Evolutionary conservation across 1,140 invertebrate genomes (phyloP), one percentile per base, ranked within the genome.

Genomic region (Bombus waltoni): DNA sequence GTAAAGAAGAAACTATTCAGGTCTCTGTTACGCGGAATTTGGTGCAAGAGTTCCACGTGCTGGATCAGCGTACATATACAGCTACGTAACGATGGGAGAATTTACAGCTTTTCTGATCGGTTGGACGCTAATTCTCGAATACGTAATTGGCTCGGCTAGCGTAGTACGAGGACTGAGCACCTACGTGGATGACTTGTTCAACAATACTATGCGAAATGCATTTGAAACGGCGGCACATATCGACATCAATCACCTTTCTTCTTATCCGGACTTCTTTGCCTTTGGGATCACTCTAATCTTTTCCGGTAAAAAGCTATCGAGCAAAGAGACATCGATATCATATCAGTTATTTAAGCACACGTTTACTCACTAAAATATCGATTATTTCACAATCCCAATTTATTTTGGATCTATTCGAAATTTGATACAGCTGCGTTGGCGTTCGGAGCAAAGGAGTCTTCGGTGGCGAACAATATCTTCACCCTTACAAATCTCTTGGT

Each of bases 91-190:
- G 38, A 97, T 98, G 68, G 98, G 98, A 0, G 98, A 99, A 94
- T 97, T 97, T 94, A 97, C 96, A 15, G 98, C 96, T 57, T 99
- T 96, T 95, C 96, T 96, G 85, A 98, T 97, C 92, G 98, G 98
- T 38, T 99, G 98, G 98, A 99, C 98, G 94, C 96, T 98, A 2
- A 97, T 99, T 85, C 94, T 99, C 71, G 98, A 99, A 94, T 99
- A 99, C 96, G 96, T 98, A 1, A 98, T 99, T 88, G 98, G 98
- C 97, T 91, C 91, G n/a, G 97, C 97, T 6, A 97, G 97, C 86
- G 97, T 98, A 35, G 97, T 97, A 0, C 96, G 97, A 87, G 97
- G 97, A 0, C 96, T 97, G 91, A 97, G 97, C 93, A 96, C 96
- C 22, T 98, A 98, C 90, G 94, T 98, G 25, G 97, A 98, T 91